Evolutionary conservation across 2,888 invertebrate genomes (phyloP), one percentile per base, ranked within the genome.

Genomic region (Drosophila longiperda): DNA sequence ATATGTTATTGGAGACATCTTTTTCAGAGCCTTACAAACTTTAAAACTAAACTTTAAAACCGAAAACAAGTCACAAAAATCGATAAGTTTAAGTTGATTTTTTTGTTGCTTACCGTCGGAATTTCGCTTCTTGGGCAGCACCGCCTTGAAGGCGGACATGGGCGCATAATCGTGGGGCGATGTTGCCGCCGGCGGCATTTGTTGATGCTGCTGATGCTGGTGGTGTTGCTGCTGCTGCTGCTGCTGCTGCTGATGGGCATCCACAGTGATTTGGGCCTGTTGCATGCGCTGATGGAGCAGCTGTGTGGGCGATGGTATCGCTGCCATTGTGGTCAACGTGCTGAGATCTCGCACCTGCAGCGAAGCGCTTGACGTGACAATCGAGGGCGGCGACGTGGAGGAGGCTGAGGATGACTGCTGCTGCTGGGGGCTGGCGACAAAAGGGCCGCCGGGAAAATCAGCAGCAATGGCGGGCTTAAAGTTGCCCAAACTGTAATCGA

Each of bases 81-180:
- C 34, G 7, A 26, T 40, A 29, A 15, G 12, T 11, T 48, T n/a
- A 23, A 42, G 9, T 26, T 11, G 9, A 15, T 58, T 20, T 7
- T 8, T 6, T 6, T 32, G 5, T 34, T 1, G 80, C 93, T 92
- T 91, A 92, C 93, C 93, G 93, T 93, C 93, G 93, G 92, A 71
- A 83, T 83, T 89, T 77, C 93, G 92, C 80, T 93, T 92, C 82
- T 93, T 93, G 52, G 93, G 93, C 67, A 92, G 80, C 60, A 93
- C 93, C n/a, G 93, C 93, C 73, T 92, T 93, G 71, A 93, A 93
- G 59, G 93, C 93, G 70, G 93, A 93, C 71, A 93, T 89, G 57
- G 92, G 92, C 60, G 91, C 92, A 55, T 88, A 83, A 15, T 91
- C 90, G 38, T 89, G 87, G 4, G 89, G 82, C 45, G 89, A 80